A percentile compares a stretch with the other conserved stretches of the same genome.
Evolutionary conservation across 2,797 vertebrate genomes (phyloP).

Genomic region (Darevskia mixta): DNA sequence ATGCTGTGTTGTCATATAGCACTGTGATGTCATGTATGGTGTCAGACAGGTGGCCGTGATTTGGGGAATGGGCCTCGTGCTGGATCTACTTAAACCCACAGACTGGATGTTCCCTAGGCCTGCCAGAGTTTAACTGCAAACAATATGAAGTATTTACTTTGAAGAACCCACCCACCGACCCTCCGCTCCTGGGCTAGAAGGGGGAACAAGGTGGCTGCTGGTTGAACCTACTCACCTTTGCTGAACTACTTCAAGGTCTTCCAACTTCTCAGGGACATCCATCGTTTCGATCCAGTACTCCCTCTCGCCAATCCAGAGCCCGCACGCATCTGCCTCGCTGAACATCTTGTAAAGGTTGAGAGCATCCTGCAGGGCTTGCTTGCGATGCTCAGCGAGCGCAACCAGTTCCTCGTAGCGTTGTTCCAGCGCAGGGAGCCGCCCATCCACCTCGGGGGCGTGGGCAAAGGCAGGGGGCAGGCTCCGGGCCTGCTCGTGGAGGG

Average conservation of each 20-base stretch:
- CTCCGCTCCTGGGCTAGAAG: neutral
- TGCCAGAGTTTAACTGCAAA: no score
- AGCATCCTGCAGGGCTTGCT: conserved; percentile 87
- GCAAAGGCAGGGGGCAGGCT: conserved; percentile 79
- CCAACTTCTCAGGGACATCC: conserved; percentile 90
- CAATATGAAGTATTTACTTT: no score
- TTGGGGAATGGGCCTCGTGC: no score
- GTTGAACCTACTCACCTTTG: conserved; percentile 83
- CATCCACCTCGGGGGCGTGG: conserved; percentile 82
- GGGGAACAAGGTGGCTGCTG: neutral
- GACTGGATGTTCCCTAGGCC: no score
- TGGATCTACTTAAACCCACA: no score
- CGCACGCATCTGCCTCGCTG: conserved; percentile 93
- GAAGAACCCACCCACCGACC: no score
- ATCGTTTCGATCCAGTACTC: conserved; percentile 93
- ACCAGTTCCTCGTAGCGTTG: conserved; percentile 86
- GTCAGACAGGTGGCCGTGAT: no score
- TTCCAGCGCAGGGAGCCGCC: conserved; percentile 86
- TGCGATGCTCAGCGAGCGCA: conserved; percentile 83
- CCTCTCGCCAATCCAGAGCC: conserved; percentile 94
- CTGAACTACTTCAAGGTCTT: conserved; percentile 96
- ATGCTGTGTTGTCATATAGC: no score
- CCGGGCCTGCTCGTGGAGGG: conserved; percentile 86
- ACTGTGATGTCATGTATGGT: no score
- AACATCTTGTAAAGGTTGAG: conserved; percentile 92